These are phyloP conservation scores for Allophyes oxyacanthae DNA, from an alignment of 2,888 invertebrate species.

Conservation along the genomic window DNA sequence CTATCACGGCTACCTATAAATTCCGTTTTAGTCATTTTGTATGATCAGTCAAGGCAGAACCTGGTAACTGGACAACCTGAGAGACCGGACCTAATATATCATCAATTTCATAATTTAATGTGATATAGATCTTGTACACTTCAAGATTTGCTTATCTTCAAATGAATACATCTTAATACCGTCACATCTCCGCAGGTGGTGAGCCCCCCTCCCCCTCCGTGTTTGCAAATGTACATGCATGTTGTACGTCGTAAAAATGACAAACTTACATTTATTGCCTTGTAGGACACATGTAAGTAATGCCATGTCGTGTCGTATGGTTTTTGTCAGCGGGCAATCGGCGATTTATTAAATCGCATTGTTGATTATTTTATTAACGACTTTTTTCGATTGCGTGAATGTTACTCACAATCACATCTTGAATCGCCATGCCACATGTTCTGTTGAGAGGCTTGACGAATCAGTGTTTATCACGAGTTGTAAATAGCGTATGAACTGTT, in stretches of 20 bases:
- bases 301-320: slow-evolving; percentile 78
- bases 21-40: slow-evolving; percentile 2
- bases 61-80: slow-evolving; percentile 12
- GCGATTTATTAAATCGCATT: slow-evolving; percentile 81
- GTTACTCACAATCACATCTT: slow-evolving; percentile 64
- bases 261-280: slow-evolving; percentile 81
- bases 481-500: slow-evolving; percentile 39
- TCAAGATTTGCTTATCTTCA: slow-evolving; percentile 55
- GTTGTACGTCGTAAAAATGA: slow-evolving; percentile 81
- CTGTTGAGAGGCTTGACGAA: slow-evolving; percentile 67
- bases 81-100: slow-evolving; percentile 29
- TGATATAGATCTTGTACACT: slow-evolving; percentile 55
- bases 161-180: slow-evolving; percentile 65
- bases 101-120: slow-evolving; percentile 49
- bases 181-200: slow-evolving; percentile 74
- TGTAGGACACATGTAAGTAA: slow-evolving; percentile 80
- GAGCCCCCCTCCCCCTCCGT: slow-evolving; percentile 61
- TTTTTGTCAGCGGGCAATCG: slow-evolving; percentile 85
- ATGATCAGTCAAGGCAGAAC: slow-evolving; percentile 22
- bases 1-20: slow-evolving; percentile 9
- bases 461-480: slow-evolving; percentile 58
- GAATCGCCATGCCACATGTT: slow-evolving; percentile 62
- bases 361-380: slow-evolving; percentile 84
- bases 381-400: slow-evolving; percentile 68
- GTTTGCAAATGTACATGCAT: slow-evolving; percentile 75